Conservation (phyloP, 2,888 invertebrate species). For the Drosophila algonquin region DNA sequence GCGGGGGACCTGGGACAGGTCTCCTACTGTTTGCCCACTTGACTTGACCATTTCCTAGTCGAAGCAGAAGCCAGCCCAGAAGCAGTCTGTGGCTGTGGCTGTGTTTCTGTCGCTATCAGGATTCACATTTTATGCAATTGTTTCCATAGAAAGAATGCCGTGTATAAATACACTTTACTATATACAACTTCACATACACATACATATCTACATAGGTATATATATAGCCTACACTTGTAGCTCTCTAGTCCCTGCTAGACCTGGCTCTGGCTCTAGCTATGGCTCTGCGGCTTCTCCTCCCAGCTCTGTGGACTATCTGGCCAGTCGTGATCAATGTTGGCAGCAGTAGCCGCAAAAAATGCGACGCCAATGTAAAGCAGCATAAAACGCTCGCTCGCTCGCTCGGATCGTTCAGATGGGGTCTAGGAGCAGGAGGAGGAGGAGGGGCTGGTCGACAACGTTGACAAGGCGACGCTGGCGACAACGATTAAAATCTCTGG, state of each 20-base stretch:
- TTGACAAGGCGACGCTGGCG: slow-evolving; percentile 77
- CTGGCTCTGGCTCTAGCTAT: neutral
- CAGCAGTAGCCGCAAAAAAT: slow-evolving; percentile 55
- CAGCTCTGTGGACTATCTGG: slow-evolving; percentile 50
- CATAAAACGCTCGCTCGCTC: slow-evolving; percentile 58
- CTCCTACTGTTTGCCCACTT: slow-evolving; percentile 49
- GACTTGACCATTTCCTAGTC: slow-evolving; percentile 38
- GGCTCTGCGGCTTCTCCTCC: neutral
- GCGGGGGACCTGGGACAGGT: slow-evolving; percentile 1
- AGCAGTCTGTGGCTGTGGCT: slow-evolving; percentile 37
- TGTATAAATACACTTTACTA: slow-evolving; percentile 33
- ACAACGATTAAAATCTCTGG: slow-evolving; percentile 79
- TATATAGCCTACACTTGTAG: slow-evolving; percentile 24
- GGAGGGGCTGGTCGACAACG: slow-evolving; percentile 25
- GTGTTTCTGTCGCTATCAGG: slow-evolving; percentile 72
- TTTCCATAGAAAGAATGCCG: slow-evolving; percentile 65
- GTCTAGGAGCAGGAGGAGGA: slow-evolving; percentile 24
- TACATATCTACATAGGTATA: slow-evolving; percentile 24
- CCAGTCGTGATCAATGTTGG: slow-evolving; percentile 76
- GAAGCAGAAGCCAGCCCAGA: neutral
- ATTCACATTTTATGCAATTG: slow-evolving; percentile 80
- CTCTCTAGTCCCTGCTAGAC: slow-evolving; percentile 4
- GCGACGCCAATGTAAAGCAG: slow-evolving; percentile 79
- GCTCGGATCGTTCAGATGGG: slow-evolving; percentile 26
- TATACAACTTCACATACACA: slow-evolving; percentile 7